Conservation (phyloP, 2,888 invertebrate genomes). For the Cosmorhoe ocellata region DNA sequence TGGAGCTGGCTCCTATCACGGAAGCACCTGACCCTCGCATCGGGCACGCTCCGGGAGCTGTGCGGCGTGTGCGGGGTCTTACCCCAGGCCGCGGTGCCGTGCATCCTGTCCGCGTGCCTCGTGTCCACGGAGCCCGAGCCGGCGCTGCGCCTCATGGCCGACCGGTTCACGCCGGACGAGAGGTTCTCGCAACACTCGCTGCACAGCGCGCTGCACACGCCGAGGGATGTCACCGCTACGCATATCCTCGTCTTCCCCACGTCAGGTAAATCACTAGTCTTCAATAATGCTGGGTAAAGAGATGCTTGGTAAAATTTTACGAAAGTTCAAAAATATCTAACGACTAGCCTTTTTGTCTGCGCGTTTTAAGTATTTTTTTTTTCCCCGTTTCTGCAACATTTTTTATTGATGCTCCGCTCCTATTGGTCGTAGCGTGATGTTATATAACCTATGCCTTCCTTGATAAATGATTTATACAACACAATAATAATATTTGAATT, state of each 20-base stretch:
- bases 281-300: too few relatives aligned
- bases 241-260: slow-evolving; percentile 99
- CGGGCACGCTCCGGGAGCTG: slow-evolving; percentile 93
- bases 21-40: slow-evolving; percentile 93
- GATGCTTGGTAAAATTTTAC: too few relatives aligned
- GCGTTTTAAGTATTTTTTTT: too few relatives aligned
- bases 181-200: slow-evolving; percentile 93
- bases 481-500: too few relatives aligned
- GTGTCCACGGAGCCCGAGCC: slow-evolving; percentile 97
- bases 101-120: slow-evolving; percentile 98
- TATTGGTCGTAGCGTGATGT: too few relatives aligned
- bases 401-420: too few relatives aligned
- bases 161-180: slow-evolving; percentile 97
- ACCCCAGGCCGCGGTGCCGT: slow-evolving; percentile 92
- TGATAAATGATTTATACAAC: too few relatives aligned
- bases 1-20: slow-evolving; percentile 97
- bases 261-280: slow-evolving; percentile 77
- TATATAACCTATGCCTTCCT: too few relatives aligned
- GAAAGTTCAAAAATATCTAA: too few relatives aligned
- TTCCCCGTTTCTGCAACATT: too few relatives aligned
- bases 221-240: slow-evolving; percentile 97
- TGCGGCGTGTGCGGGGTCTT: slow-evolving; percentile 94
- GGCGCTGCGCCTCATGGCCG: slow-evolving; percentile 94
- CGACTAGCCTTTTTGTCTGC: too few relatives aligned
- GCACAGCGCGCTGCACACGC: slow-evolving; percentile 95